Percentiles rank a stretch among this genome's conserved stretches.
Evolutionary conservation across 1,140 invertebrate species (phyloP).

Genomic region (Colletes latitarsis): DNA sequence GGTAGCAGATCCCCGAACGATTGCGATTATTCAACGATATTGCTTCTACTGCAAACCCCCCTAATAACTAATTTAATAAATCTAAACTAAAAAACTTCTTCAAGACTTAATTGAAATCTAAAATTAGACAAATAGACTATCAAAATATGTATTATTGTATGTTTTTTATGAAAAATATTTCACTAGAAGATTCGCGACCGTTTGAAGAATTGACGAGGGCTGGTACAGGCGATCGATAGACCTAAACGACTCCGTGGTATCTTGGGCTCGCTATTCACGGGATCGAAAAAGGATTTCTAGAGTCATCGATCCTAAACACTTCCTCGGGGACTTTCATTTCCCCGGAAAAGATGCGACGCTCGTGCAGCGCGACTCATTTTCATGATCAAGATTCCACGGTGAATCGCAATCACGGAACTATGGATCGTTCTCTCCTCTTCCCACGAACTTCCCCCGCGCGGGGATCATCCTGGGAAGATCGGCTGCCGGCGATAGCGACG

Average conservation of each 20-base stretch:
- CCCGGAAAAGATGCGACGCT: conserved; percentile 27
- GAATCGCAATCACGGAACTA: conserved; percentile 55
- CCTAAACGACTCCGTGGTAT: too few species aligned
- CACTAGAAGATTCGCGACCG: too few species aligned
- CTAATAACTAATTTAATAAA: too few species aligned
- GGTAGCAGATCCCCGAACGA: not conserved
- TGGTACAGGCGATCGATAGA: too few species aligned
- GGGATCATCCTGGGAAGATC: conserved; percentile 72
- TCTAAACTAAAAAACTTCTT: too few species aligned
- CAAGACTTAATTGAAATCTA: too few species aligned
- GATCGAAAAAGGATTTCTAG: not conserved
- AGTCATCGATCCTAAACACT: conserved; percentile 11
- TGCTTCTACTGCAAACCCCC: too few species aligned
- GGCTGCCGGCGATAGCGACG: conserved; percentile 69
- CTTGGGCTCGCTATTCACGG: too few species aligned
- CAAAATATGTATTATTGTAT: too few species aligned
- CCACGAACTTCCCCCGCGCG: conserved; percentile 69
- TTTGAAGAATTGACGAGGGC: too few species aligned
- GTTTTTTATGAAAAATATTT: too few species aligned
- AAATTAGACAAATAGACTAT: too few species aligned
- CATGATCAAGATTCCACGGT: conserved; percentile 54
- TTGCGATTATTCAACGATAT: not conserved
- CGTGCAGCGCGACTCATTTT: conserved; percentile 39
- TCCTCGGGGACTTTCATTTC: conserved; percentile 40
- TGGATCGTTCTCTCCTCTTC: conserved; percentile 66